Percentiles rank a stretch among this genome's conserved stretches.
Evolutionary conservation across 2,888 invertebrate genomes (phyloP).

Genomic region (Laothoe populi): DNA sequence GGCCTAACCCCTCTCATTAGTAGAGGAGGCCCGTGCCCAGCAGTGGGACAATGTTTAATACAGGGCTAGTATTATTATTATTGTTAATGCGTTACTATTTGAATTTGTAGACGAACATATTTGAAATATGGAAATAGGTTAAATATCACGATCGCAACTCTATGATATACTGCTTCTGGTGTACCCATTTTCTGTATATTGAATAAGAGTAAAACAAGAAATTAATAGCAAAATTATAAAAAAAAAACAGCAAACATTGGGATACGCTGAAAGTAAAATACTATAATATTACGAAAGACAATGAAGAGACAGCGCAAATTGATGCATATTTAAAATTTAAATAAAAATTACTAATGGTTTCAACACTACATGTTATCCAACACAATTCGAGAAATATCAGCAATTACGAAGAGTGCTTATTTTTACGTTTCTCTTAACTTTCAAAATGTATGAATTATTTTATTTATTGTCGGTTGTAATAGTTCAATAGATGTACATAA

Average conservation of each 20-base stretch:
- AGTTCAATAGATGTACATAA: not conserved
- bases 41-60: too few relatives aligned
- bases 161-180: not conserved
- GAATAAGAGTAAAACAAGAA: not conserved
- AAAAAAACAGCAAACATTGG: not conserved
- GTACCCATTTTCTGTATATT: not conserved
- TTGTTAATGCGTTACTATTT: too few relatives aligned
- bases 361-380: not conserved
- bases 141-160: too few relatives aligned
- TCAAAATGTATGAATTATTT: conserved; percentile 3
- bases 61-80: too few relatives aligned
- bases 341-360: not conserved
- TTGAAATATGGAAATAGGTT: not conserved
- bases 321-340: not conserved
- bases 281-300: not conserved
- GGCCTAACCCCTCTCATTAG: too few relatives aligned
- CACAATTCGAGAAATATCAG: conserved; percentile 3
- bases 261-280: not conserved
- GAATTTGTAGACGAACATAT: too few relatives aligned
- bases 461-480: conserved; percentile 5
- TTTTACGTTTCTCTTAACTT: conserved; percentile 3
- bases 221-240: not conserved
- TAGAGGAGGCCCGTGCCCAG: too few relatives aligned
- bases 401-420: conserved; percentile 13
- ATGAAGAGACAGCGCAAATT: not conserved